Evolutionary conservation across 1,140 invertebrate genomes (phyloP).

Genomic region (Drosophila navojoa): DNA sequence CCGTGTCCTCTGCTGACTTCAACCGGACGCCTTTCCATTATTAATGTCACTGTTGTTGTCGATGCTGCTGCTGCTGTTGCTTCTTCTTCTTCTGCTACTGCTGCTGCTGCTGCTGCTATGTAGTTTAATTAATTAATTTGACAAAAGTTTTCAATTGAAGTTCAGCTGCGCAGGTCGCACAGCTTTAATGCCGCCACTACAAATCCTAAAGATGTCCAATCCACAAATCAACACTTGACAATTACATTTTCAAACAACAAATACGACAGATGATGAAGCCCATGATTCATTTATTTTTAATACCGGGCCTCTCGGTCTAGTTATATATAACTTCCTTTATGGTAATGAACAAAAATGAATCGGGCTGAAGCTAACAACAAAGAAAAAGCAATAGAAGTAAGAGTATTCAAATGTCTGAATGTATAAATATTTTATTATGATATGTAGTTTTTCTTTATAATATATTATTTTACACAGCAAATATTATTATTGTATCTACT

Average conservation of each 20-base stretch:
- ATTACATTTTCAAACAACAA: constrained; percentile 9
- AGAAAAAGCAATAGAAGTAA: neutral
- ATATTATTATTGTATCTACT: too few species aligned
- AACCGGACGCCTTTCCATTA: constrained; percentile 76
- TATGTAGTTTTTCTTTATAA: too few species aligned
- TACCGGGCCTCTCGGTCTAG: constrained; percentile 13
- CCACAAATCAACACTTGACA: constrained; percentile 22
- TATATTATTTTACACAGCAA: too few species aligned
- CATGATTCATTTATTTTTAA: constrained; percentile 42
- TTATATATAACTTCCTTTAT: neutral
- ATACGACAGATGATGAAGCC: constrained; percentile 1
- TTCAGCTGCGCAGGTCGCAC: constrained; percentile 24
- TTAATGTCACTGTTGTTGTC: constrained; percentile 57
- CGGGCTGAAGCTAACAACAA: neutral
- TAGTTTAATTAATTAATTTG: constrained; percentile 83
- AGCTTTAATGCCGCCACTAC: constrained; percentile 26
- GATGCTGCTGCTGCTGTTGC: neutral
- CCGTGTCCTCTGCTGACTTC: constrained; percentile 62
- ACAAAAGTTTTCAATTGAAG: constrained; percentile 77
- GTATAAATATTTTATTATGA: too few species aligned
- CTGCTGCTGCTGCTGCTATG: constrained; percentile 38
- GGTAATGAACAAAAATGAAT: constrained; percentile 10
- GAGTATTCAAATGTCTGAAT: neutral
- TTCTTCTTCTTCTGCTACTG: constrained; percentile 23
- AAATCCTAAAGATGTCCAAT: neutral